Evolutionary conservation across 2,797 vertebrate species (phyloP), one percentile per base, ranked within the genome.

Genomic region (Lepus oiostolus): DNA sequence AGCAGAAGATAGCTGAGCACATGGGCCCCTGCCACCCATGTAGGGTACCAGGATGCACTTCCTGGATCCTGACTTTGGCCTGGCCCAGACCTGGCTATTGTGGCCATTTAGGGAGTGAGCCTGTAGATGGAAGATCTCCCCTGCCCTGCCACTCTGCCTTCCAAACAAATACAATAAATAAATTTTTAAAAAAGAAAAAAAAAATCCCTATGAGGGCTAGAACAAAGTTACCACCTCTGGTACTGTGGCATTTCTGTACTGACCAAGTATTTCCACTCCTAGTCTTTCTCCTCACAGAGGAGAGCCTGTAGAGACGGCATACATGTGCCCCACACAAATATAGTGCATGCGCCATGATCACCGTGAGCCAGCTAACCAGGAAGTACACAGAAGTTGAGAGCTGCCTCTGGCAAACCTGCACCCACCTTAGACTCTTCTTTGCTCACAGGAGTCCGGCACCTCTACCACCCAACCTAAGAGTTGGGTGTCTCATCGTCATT

Each of bases 331-430:
- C 13, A 75, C 76, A 81, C 35, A 88, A 67, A 72, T 65, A 71
- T 19, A 90, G 32, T 65, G 26, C 24, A 30, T 47, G 42, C 22
- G 21, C 22, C 67, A 30, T 2, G 50, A 77, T 65, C 22, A 7
- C 89, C 32, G 35, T 32, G 28, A 92, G 71, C 38, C 71, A 77
- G 62, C 32, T 84, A 85, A 86, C 54, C 19, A 62, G 83, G 63
- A 89, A 90, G 16, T 60, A 83, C 63, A 83, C 17, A 58, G 26
- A 89, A 72, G 26, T 50, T 82, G 47, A 88, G 52, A 91, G 24
- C 68, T 94, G 60, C 68, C 87, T 81, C 38, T 77, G 89, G 70
- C 9, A 91, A 86, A 86, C 50, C 54, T 75, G 10, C 50, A 77
- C 32, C 38, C 58, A 85, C 35, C 38, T 4, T 0, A 63, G 58